phyloP scores from a whole-genome alignment of 1,140 invertebrate genomes.

The Cydia fagiglandana region DNA sequence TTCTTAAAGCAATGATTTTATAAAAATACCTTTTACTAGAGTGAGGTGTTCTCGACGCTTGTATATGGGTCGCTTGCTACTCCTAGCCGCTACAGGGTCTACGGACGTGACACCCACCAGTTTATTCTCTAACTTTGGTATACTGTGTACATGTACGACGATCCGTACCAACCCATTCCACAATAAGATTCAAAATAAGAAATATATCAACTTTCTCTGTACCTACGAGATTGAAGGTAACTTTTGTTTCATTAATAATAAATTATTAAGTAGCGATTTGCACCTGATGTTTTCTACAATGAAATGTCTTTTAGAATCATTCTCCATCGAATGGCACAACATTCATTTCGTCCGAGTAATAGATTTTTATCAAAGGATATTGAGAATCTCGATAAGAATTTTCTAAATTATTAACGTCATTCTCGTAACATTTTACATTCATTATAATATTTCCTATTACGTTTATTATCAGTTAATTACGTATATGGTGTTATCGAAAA shows the following conservation, averaged over 20 bases:
- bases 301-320: slow-evolving; percentile 49
- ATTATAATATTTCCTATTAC: slow-evolving; percentile 71
- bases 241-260: slow-evolving; percentile 65
- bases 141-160: slow-evolving; percentile 69
- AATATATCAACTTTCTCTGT: slow-evolving; percentile 56
- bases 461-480: slow-evolving; percentile 76
- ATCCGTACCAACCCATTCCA: slow-evolving; percentile 51
- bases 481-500: slow-evolving; percentile 78
- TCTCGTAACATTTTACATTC: slow-evolving; percentile 71
- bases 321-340: slow-evolving; percentile 53
- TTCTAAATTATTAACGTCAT: slow-evolving; percentile 59
- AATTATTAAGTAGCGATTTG: slow-evolving; percentile 34
- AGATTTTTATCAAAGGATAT: slow-evolving; percentile 53
- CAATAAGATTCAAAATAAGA: slow-evolving; percentile 56
- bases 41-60: slow-evolving; percentile 59
- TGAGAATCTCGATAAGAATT: slow-evolving; percentile 42
- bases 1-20: slow-evolving; percentile 77
- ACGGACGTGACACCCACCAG: slow-evolving; percentile 57
- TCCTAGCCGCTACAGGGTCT: slow-evolving; percentile 35
- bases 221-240: slow-evolving; percentile 70
- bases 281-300: slow-evolving; percentile 34
- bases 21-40: slow-evolving; percentile 73
- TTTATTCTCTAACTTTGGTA: slow-evolving; percentile 78
- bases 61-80: slow-evolving; percentile 50
- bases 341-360: slow-evolving; percentile 40